Evolutionary conservation across 2,797 vertebrate species (phyloP).

Genomic region (Argya squamiceps): DNA sequence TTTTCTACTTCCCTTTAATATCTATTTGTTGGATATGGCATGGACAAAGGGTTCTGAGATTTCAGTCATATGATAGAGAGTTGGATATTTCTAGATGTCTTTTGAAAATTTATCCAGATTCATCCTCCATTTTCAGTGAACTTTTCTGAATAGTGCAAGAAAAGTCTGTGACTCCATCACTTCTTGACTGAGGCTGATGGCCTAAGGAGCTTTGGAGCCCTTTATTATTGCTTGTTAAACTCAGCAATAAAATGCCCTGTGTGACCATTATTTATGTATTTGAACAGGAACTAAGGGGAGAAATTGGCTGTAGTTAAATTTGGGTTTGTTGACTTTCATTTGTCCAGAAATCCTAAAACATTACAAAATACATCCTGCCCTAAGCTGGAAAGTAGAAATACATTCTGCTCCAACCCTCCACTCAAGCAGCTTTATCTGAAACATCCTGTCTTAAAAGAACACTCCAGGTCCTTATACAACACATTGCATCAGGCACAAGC

Average conservation of each 20-base stretch:
- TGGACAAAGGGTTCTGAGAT: not conserved
- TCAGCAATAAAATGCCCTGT: not conserved
- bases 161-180: not conserved
- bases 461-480: not conserved
- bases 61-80: not conserved
- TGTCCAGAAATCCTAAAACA: not conserved
- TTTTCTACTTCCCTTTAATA: not conserved
- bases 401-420: not conserved
- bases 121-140: not conserved
- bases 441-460: not conserved
- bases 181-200: not conserved
- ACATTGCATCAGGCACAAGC: not conserved
- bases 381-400: not conserved
- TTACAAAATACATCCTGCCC: not conserved
- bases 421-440: not conserved
- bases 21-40: not conserved
- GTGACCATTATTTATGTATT: not conserved
- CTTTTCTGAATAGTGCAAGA: not conserved
- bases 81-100: not conserved
- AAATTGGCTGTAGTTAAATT: not conserved
- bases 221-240: not conserved
- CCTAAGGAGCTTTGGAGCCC: not conserved
- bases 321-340: not conserved
- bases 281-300: not conserved
- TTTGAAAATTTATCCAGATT: not conserved